Conservation (phyloP, 2,113 vertebrate species). For the Murina feae region DNA sequence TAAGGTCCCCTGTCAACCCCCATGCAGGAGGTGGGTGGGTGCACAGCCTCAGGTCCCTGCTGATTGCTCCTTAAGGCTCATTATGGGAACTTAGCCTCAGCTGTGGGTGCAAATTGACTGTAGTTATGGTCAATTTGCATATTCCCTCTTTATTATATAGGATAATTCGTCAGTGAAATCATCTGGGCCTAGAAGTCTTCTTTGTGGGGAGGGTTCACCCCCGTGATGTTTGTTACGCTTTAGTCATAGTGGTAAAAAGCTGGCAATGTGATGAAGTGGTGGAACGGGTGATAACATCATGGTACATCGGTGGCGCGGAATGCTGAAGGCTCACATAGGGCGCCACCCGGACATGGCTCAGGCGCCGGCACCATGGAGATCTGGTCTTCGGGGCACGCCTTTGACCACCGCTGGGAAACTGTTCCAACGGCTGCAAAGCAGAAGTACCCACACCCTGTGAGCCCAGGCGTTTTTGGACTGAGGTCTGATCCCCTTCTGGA, state of each 20-base stretch:
- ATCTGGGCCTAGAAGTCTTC: not conserved
- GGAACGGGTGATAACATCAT: too few relatives aligned
- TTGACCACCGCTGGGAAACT: not conserved
- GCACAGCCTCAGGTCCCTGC: too few relatives aligned
- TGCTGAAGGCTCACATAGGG: not conserved
- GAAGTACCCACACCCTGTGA: not conserved
- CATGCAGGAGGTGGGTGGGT: too few relatives aligned
- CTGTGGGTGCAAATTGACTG: too few relatives aligned
- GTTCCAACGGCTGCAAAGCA: not conserved
- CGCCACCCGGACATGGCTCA: not conserved
- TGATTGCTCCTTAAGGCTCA: too few relatives aligned
- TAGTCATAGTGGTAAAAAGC: not conserved
- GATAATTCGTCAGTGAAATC: not conserved
- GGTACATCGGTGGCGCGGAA: fast-evolving
- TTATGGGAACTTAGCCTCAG: too few relatives aligned
- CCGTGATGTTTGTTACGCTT: not conserved
- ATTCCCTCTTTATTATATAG: too few relatives aligned
- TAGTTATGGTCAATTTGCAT: too few relatives aligned
- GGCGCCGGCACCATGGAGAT: not conserved
- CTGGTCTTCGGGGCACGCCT: not conserved
- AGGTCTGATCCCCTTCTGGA: not conserved
- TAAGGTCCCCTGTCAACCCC: too few relatives aligned
- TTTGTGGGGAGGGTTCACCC: not conserved
- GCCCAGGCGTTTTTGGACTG: fast-evolving
- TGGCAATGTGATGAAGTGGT: not conserved